These are phyloP conservation scores for Cepaea hortensis DNA, from an alignment of 2,888 invertebrate species.

Conservation along the genomic window DNA sequence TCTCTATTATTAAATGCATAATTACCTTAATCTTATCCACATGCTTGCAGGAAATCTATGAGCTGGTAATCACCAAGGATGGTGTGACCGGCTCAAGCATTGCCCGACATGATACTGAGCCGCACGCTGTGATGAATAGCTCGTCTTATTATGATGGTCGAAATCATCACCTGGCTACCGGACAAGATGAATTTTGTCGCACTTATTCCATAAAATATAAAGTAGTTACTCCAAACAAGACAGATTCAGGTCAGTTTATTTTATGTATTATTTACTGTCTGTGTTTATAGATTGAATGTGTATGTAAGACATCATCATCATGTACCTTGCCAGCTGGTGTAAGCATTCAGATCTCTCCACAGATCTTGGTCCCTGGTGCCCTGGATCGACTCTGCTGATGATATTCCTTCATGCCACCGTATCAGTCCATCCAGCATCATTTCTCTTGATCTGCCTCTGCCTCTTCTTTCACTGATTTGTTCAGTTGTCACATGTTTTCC, in stretches of 20 bases:
- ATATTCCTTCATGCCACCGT: no score
- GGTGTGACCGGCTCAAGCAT: conserved; percentile 91
- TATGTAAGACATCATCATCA: no score
- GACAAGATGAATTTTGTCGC: conserved; percentile 87
- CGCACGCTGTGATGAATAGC: conserved; percentile 90
- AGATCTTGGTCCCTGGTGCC: no score
- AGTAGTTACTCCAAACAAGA: conserved; percentile 64
- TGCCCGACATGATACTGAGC: conserved; percentile 87
- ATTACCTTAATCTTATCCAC: background rate
- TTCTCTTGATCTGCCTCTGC: no score
- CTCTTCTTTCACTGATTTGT: no score
- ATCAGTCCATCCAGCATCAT: no score
- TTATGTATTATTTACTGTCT: background rate
- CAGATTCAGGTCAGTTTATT: conserved; percentile 34
- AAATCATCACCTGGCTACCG: conserved; percentile 88
- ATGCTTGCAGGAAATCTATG: conserved; percentile 89
- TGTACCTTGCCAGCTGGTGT: no score
- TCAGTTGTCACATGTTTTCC: no score
- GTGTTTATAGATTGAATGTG: no score
- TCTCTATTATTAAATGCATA: no score
- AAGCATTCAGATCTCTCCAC: no score
- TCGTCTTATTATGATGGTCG: conserved; percentile 84
- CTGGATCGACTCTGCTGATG: no score
- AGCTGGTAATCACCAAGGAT: conserved; percentile 86
- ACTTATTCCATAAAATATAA: conserved; percentile 71